Evolutionary conservation across 2,113 vertebrate genomes (phyloP).

Genomic region (Setophaga petechia): DNA sequence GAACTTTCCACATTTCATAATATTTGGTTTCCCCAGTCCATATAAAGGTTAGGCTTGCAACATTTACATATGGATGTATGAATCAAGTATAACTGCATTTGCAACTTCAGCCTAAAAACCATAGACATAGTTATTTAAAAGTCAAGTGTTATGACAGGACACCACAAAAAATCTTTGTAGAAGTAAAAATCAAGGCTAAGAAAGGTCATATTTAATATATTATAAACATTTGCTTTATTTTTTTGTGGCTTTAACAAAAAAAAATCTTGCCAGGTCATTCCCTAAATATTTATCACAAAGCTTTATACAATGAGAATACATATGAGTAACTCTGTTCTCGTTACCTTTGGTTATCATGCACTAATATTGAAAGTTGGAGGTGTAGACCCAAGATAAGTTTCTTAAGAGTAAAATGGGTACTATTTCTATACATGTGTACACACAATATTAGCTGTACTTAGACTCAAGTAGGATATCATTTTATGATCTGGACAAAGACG

Average conservation of each 20-base stretch:
- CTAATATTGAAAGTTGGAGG: background rate
- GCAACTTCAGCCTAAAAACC: background rate
- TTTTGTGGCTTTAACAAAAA: background rate
- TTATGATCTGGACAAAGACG: background rate
- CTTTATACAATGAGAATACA: background rate
- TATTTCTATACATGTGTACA: background rate
- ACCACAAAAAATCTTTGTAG: background rate
- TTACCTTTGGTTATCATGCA: background rate
- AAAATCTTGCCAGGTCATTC: background rate
- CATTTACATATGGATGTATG: background rate
- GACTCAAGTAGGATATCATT: background rate
- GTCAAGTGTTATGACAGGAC: background rate
- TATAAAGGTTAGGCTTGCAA: background rate
- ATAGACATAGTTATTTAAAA: background rate
- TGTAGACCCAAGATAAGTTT: background rate
- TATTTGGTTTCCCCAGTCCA: background rate
- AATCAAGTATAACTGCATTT: background rate
- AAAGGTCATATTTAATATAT: background rate
- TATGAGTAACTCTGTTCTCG: background rate
- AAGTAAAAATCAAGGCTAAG: background rate
- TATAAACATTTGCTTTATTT: background rate
- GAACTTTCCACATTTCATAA: background rate
- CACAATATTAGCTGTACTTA: background rate
- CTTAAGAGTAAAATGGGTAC: background rate
- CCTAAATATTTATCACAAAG: background rate